Percentiles rank a stretch among this genome's conserved stretches.
Evolutionary conservation across 2,888 invertebrate species (phyloP).

Genomic region (Exephanes ischioxanthus): DNA sequence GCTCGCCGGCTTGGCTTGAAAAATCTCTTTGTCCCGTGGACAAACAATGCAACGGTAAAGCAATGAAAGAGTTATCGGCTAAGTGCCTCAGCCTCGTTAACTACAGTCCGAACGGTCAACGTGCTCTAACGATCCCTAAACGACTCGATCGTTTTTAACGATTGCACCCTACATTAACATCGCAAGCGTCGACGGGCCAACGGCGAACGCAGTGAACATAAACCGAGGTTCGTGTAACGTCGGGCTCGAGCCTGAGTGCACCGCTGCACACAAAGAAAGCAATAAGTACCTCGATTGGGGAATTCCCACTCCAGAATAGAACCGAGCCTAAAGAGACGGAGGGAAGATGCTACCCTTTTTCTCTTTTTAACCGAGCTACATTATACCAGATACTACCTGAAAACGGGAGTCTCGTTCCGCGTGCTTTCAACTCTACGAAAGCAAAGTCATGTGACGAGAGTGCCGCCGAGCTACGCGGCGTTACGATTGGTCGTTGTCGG

Average conservation of each 20-base stretch:
- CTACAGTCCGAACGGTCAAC: not conserved
- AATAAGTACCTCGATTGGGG: conserved; percentile 42
- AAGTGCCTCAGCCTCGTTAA: not conserved
- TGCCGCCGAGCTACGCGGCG: conserved; percentile 17
- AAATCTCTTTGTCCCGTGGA: not conserved
- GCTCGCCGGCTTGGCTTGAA: not conserved
- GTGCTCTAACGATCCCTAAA: conserved; percentile 1
- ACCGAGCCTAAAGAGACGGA: conserved; percentile 5
- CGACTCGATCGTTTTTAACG: conserved; percentile 2
- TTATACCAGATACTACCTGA: conserved; percentile 67
- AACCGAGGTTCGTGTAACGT: not conserved
- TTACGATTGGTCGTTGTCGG: conserved; percentile 69
- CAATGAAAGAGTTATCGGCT: not conserved
- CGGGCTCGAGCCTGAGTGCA: not conserved
- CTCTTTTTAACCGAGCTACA: not conserved
- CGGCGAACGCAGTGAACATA: not conserved
- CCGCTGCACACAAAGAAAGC: not conserved
- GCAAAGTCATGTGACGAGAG: not conserved
- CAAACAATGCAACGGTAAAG: conserved; percentile 2
- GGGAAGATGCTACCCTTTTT: conserved; percentile 3
- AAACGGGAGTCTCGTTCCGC: conserved; percentile 74
- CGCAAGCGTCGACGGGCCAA: not conserved
- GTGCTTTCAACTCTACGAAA: conserved; percentile 58
- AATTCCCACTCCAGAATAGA: conserved; percentile 68
- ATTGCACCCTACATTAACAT: not conserved